Conservation (phyloP, 1,140 invertebrate genomes). For the Mya arenaria region DNA sequence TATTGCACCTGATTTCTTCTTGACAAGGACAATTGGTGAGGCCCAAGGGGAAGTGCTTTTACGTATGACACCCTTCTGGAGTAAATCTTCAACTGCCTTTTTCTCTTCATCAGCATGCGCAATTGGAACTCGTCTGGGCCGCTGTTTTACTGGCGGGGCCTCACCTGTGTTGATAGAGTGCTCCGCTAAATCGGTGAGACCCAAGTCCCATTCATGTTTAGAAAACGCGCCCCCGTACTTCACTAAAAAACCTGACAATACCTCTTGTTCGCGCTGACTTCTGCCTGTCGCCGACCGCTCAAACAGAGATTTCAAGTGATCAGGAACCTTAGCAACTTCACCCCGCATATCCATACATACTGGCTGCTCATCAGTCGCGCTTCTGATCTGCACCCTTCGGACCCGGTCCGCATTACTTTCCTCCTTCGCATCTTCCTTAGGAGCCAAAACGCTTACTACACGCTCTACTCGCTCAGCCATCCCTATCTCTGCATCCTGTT, state of each 20-base stretch:
- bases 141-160: conserved; percentile 6
- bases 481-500: conserved; percentile 10
- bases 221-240: conserved; percentile 2
- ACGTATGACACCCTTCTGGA: background rate
- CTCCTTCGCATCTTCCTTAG: background rate
- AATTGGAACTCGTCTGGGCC: background rate
- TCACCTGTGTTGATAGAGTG: conserved; percentile 23
- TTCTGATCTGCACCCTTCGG: background rate
- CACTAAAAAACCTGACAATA: background rate
- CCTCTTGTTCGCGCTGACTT: background rate
- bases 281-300: background rate
- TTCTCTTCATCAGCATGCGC: conserved; percentile 5
- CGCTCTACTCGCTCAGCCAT: background rate
- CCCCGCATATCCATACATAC: background rate
- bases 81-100: background rate
- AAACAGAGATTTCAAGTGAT: background rate
- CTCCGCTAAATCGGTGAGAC: conserved; percentile 1
- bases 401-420: background rate
- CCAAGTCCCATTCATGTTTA: conserved; percentile 30
- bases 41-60: conserved; percentile 15
- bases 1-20: background rate
- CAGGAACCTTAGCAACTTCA: background rate
- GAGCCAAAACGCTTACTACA: background rate
- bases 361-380: background rate
- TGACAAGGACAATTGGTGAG: no score